phyloP scores from a whole-genome alignment of 1,140 invertebrate genomes.

The Drosophila athabasca region DNA sequence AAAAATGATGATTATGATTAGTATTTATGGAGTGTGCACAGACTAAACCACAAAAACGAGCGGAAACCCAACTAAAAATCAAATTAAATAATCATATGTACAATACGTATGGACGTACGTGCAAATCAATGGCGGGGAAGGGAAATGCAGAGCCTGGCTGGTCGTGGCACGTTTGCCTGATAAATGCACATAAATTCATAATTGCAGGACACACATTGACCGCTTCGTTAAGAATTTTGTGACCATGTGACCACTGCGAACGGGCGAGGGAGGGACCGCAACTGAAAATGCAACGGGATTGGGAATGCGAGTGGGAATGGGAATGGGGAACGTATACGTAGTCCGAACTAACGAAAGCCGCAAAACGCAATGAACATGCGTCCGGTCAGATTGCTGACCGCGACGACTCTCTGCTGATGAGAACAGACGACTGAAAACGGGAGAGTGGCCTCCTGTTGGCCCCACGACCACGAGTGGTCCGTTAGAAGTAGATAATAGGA shows the following conservation, averaged over 20 bases:
- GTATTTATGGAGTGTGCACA: conserved; percentile 29
- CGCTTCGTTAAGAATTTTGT: conserved; percentile 79
- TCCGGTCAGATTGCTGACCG: conserved; percentile 59
- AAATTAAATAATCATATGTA: conserved; percentile 45
- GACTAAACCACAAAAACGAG: conserved; percentile 26
- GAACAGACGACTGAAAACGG: conserved; percentile 18
- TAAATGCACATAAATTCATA: conserved; percentile 73
- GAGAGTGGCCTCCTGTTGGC: too few species aligned
- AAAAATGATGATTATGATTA: conserved; percentile 32
- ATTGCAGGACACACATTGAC: conserved; percentile 75
- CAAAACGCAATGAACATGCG: conserved; percentile 75
- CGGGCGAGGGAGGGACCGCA: conserved; percentile 9
- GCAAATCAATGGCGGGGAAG: conserved; percentile 20
- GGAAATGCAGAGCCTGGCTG: neutral
- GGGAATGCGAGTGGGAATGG: neutral
- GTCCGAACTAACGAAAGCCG: conserved; percentile 57
- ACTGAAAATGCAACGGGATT: neutral
- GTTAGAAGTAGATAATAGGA: too few species aligned
- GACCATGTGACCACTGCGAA: conserved; percentile 57
- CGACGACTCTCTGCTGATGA: conserved; percentile 61
- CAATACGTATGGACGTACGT: neutral
- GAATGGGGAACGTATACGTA: conserved; percentile 1
- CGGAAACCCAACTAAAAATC: conserved; percentile 50
- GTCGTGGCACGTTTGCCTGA: neutral
- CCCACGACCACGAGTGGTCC: too few species aligned